Evolutionary conservation across 2,888 invertebrate genomes (phyloP), one percentile per base, ranked within the genome.

Genomic region (Cryptocheilus praepositus): DNA sequence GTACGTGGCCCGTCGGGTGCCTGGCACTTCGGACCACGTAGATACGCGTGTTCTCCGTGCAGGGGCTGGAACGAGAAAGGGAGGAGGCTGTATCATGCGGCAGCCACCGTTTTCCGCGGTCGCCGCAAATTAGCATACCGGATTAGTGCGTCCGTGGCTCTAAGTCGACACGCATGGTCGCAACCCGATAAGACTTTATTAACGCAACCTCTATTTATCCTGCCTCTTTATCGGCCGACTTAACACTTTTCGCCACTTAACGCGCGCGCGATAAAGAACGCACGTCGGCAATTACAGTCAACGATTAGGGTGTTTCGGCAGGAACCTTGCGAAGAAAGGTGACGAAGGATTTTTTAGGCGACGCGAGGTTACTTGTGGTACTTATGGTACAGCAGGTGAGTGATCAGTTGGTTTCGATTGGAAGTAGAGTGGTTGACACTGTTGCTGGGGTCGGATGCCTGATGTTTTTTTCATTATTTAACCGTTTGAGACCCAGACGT

Each of bases 151-250:
- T 81, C 74, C 74, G 76, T 76, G 79, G 85, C 76, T 81, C 81
- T 83, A 85, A 84, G 85, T 85, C 85, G 81, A 83, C 84, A 83
- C 83, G 85, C 85, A 85, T 85, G 86, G 86, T 74, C 73, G 81
- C 74, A 69, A 73, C 71, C 85, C 83, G 86, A 86, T 86, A 86
- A 85, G 86, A 85, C 81, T 86, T 86, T 86, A 86, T 86, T 86
- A 86, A 84, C 82, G 76, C 74, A 62, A 63, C 70, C 69, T 64
- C 69, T 79, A 83, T 84, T 84, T 85, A 82, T 83, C 81, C 77
- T 71, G 73, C 58, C 70, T 63, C 77, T 74, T 71, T 49, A 49
- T 18, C 49, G 19, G 49, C 13, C 49, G 19, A 49, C 18, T 16
- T 49, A 19, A 8, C 49, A 49, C 8, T 49, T 11, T 49, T 49